These are phyloP conservation scores for Eupithecia subfuscata DNA, from an alignment of 2,888 invertebrate species.

Conservation along the genomic window DNA sequence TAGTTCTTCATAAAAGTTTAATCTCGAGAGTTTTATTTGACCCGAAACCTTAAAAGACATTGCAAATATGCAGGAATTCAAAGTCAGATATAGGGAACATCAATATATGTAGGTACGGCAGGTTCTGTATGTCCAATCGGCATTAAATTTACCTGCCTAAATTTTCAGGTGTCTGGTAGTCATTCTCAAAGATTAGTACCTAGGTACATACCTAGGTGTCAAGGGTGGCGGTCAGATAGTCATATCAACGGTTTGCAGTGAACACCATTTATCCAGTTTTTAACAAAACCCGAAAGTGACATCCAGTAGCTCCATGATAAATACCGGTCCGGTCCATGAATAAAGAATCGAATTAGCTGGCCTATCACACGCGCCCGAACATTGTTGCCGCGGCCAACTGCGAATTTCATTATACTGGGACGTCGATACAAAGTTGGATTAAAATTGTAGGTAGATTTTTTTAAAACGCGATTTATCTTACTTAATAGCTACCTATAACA, in stretches of 20 bases:
- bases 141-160: background rate
- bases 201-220: background rate
- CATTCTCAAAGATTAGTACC: background rate
- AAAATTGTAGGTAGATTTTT: background rate
- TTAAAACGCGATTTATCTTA: background rate
- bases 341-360: conserved; percentile 44
- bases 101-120: too few relatives aligned
- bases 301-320: conserved; percentile 4
- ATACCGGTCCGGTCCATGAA: conserved; percentile 37
- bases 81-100: too few relatives aligned
- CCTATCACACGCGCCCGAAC: conserved; percentile 36
- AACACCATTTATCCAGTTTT: background rate
- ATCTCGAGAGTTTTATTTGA: too few relatives aligned
- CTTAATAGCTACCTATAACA: background rate
- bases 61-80: too few relatives aligned
- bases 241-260: background rate
- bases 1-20: too few relatives aligned
- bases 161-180: background rate
- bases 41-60: too few relatives aligned
- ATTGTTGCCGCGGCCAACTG: conserved; percentile 21
- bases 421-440: background rate
- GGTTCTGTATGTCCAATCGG: too few relatives aligned
- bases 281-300: background rate
- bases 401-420: conserved; percentile 25
- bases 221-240: background rate